Evolutionary conservation across 2,888 invertebrate species (phyloP).

Genomic region (Agonum fuliginosum): DNA sequence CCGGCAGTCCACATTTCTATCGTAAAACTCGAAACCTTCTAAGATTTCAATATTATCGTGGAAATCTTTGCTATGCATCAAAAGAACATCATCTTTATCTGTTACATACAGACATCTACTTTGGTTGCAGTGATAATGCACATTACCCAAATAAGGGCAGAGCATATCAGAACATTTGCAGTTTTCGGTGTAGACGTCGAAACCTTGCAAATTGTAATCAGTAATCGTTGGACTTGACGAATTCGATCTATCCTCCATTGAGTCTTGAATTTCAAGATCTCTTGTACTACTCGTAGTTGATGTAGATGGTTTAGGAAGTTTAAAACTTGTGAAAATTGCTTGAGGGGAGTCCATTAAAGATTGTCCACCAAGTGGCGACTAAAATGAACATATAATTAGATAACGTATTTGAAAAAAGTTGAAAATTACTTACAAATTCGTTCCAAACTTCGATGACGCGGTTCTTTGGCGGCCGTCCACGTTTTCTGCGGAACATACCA

Average conservation of each 20-base stretch:
- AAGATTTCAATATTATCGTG: slow-evolving; percentile 88
- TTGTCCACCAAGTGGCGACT: slow-evolving; percentile 70
- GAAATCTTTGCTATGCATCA: slow-evolving; percentile 89
- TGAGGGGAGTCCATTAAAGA: slow-evolving; percentile 82
- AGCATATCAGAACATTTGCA: slow-evolving; percentile 84
- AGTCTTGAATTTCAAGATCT: slow-evolving; percentile 69
- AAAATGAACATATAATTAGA: slow-evolving; percentile 54
- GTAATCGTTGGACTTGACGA: slow-evolving; percentile 70
- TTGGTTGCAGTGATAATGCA: slow-evolving; percentile 92
- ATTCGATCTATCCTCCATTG: slow-evolving; percentile 70
- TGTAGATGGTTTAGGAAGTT: slow-evolving; percentile 83
- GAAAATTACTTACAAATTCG: slow-evolving; percentile 80
- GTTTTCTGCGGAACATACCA: slow-evolving; percentile 93
- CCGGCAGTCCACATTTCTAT: slow-evolving; percentile 82
- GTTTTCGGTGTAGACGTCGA: slow-evolving; percentile 77
- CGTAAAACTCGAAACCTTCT: slow-evolving; percentile 91
- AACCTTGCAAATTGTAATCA: slow-evolving; percentile 78
- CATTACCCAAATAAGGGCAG: slow-evolving; percentile 81
- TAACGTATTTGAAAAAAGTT: slow-evolving; percentile 49
- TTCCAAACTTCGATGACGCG: slow-evolving; percentile 94
- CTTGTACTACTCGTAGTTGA: slow-evolving; percentile 67
- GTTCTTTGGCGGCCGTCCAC: slow-evolving; percentile 98
- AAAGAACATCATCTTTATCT: slow-evolving; percentile 84
- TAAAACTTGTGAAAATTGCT: slow-evolving; percentile 95
- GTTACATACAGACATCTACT: slow-evolving; percentile 88